These are phyloP conservation scores for Meteorus cinctellus DNA, from an alignment of 2,888 invertebrate species.

Conservation along the genomic window DNA sequence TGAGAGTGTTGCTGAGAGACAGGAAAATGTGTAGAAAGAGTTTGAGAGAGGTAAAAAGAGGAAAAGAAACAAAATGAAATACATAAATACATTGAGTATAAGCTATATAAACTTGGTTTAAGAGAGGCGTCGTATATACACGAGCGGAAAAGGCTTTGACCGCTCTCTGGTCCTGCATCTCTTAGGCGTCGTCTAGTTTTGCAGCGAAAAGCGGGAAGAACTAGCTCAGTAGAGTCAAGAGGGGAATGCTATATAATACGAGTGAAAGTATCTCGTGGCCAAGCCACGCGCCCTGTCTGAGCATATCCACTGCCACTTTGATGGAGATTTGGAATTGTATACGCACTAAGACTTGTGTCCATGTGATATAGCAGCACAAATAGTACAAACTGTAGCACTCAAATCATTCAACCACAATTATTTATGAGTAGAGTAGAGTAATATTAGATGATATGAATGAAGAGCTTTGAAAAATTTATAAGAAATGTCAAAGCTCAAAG, in stretches of 20 bases:
- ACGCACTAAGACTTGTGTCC: slow-evolving; percentile 53
- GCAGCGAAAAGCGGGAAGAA: slow-evolving; percentile 41
- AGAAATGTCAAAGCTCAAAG: too few relatives aligned
- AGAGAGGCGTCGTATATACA: slow-evolving; percentile 14
- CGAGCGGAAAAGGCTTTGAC: slow-evolving; percentile 30
- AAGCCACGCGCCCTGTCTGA: slow-evolving; percentile 64
- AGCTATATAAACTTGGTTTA: not conserved
- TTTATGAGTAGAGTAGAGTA: too few relatives aligned
- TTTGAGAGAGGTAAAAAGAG: not conserved
- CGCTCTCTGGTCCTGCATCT: not conserved
- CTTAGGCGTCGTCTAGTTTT: slow-evolving; percentile 23
- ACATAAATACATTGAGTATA: not conserved
- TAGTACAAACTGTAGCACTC: slow-evolving; percentile 33
- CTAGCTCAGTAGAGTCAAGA: slow-evolving; percentile 44
- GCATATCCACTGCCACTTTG: slow-evolving; percentile 37
- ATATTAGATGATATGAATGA: too few relatives aligned
- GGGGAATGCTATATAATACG: slow-evolving; percentile 39
- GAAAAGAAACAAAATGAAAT: not conserved
- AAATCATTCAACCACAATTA: not conserved
- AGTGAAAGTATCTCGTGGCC: slow-evolving; percentile 65
- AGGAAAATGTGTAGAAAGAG: not conserved
- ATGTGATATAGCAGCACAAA: slow-evolving; percentile 37
- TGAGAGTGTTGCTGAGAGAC: not conserved
- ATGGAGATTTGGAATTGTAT: slow-evolving; percentile 37
- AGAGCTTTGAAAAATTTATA: too few relatives aligned